Percentiles rank a stretch among this genome's conserved stretches.
Evolutionary conservation across 2,797 vertebrate genomes (phyloP).

Genomic region (Acipenser ruthenus): DNA sequence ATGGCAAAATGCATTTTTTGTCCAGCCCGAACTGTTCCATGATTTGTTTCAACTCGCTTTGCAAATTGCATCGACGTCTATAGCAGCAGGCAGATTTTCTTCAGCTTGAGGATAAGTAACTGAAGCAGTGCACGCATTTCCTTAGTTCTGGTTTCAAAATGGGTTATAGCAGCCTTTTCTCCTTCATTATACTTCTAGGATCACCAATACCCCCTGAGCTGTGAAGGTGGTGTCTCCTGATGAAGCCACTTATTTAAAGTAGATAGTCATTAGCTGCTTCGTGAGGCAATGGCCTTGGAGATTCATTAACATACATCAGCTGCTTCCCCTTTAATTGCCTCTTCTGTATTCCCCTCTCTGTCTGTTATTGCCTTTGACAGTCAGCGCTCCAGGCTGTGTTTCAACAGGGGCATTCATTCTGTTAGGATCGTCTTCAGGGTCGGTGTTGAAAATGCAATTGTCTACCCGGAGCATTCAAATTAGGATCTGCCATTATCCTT

Average conservation of each 20-base stretch:
- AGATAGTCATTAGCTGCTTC: neutral
- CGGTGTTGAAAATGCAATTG: slow-evolving; percentile 33
- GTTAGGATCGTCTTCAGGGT: neutral
- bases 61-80: slow-evolving; percentile 11
- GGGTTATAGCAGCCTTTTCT: slow-evolving; percentile 4
- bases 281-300: neutral
- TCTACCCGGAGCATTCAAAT: slow-evolving; percentile 36
- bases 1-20: slow-evolving; percentile 7
- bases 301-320: slow-evolving; percentile 8
- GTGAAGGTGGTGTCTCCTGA: no score
- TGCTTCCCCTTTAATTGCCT: slow-evolving; percentile 8
- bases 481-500: slow-evolving; percentile 48
- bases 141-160: neutral
- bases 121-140: slow-evolving; percentile 2
- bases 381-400: neutral
- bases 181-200: neutral
- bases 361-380: neutral
- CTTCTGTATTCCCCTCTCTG: slow-evolving; percentile 6
- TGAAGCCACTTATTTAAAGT: neutral
- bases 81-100: no score
- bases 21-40: slow-evolving; percentile 8
- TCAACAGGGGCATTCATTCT: slow-evolving; percentile 9
- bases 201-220: no score
- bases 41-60: slow-evolving; percentile 8
- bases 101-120: no score